Conservation (phyloP, 2,113 vertebrate genomes). For the Dasyornis broadbenti region DNA sequence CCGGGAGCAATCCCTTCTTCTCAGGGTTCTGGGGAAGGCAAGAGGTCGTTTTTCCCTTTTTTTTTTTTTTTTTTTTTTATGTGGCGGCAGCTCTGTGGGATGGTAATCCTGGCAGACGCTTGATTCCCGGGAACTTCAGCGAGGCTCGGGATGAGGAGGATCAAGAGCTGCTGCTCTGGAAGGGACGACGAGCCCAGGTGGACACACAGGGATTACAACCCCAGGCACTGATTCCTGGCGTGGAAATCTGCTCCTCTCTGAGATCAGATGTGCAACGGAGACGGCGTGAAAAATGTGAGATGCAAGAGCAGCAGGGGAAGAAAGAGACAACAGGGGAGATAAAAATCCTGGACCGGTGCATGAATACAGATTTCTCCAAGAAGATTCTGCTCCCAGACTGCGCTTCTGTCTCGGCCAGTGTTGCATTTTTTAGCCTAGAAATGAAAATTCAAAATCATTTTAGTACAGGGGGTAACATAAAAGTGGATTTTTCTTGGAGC, state of each 20-base stretch:
- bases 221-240: not conserved
- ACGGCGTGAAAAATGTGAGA: not conserved
- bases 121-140: not conserved
- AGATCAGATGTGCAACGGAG: not conserved
- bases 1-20: not conserved
- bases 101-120: not conserved
- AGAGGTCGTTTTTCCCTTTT: not conserved
- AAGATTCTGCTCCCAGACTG: not conserved
- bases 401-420: not conserved
- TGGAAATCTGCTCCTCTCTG: not conserved
- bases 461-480: too few relatives aligned
- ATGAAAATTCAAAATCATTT: too few relatives aligned
- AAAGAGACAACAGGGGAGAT: not conserved
- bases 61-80: too few relatives aligned
- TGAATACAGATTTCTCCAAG: not conserved
- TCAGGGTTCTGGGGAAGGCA: not conserved
- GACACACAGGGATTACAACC: not conserved
- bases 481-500: too few relatives aligned
- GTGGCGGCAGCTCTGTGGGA: not conserved
- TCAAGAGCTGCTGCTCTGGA: not conserved
- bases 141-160: not conserved
- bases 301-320: not conserved
- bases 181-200: not conserved
- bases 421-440: too few relatives aligned
- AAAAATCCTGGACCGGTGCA: not conserved